A percentile compares a stretch with the other conserved stretches of the same genome.
Conservation (phyloP, 37 sponge, comb jelly and placozoan genomes). For the Halisarca cf. caerulea region DNA sequence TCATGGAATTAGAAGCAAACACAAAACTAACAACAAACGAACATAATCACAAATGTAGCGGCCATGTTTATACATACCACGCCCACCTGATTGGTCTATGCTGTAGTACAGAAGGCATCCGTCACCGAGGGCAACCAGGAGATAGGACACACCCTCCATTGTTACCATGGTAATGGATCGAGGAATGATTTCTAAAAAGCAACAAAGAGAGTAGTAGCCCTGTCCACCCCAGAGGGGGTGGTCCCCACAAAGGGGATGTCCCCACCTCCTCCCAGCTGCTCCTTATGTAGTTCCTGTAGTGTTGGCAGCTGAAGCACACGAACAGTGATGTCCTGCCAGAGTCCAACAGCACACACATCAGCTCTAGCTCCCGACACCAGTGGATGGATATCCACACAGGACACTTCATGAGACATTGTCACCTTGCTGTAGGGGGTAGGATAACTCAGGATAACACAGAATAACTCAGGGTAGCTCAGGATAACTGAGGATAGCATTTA, state of each 20-base stretch:
- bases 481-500: too few relatives aligned
- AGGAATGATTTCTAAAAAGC: slow-evolving; percentile 76
- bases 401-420: slow-evolving; percentile 78
- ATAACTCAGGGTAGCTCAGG: too few relatives aligned
- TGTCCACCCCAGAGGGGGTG: too few relatives aligned
- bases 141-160: slow-evolving; percentile 65
- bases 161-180: slow-evolving; percentile 77
- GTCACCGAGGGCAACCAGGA: slow-evolving; percentile 91
- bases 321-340: slow-evolving; percentile 91
- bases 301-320: slow-evolving; percentile 69
- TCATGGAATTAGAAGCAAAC: too few relatives aligned
- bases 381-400: slow-evolving; percentile 88
- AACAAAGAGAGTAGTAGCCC: background rate
- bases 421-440: slow-evolving; percentile 31
- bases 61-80: slow-evolving; percentile 39
- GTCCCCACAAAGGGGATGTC: background rate
- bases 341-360: slow-evolving; percentile 78
- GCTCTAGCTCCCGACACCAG: slow-evolving; percentile 30
- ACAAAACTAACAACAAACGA: too few relatives aligned
- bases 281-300: slow-evolving; percentile 55
- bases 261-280: slow-evolving; percentile 86
- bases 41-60: too few relatives aligned
- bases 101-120: slow-evolving; percentile 83
- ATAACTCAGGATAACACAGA: too few relatives aligned
- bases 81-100: slow-evolving; percentile 40